Conservation (phyloP, 2,888 invertebrate species). For the Eupithecia inturbata region DNA sequence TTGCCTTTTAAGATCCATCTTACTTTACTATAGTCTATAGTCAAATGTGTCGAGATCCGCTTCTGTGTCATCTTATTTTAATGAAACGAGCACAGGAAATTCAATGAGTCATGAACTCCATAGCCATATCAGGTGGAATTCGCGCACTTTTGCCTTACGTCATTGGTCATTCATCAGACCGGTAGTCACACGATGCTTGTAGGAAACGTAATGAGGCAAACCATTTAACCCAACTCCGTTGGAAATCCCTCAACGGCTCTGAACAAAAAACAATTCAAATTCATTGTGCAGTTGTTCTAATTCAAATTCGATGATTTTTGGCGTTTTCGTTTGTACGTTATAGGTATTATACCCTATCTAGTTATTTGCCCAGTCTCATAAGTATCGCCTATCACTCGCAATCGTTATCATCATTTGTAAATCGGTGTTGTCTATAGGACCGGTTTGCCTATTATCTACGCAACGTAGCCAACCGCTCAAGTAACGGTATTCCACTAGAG, state of each 20-base stretch:
- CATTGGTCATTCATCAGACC: conserved; percentile 63
- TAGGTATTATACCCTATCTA: conserved; percentile 40
- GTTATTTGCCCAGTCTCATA: conserved; percentile 47
- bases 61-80: conserved; percentile 36
- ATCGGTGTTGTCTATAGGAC: conserved; percentile 63
- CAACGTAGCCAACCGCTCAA: conserved; percentile 66
- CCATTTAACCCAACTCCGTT: background rate
- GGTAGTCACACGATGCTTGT: conserved; percentile 50
- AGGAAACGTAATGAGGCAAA: conserved; percentile 45
- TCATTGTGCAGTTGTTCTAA: background rate
- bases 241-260: conserved; percentile 3
- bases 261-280: background rate
- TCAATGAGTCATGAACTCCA: conserved; percentile 68
- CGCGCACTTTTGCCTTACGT: conserved; percentile 78
- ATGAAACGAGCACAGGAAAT: conserved; percentile 62
- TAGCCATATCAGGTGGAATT: conserved; percentile 64
- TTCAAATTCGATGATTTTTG: background rate
- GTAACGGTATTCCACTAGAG: conserved; percentile 73
- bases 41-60: conserved; percentile 26
- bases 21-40: background rate
- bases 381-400: conserved; percentile 52
- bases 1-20: background rate
- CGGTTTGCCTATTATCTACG: conserved; percentile 72
- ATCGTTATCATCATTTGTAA: conserved; percentile 57
- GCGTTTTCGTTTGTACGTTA: background rate